A percentile compares a stretch with the other conserved stretches of the same genome.
Evolutionary conservation across 2,797 vertebrate genomes (phyloP).

Genomic region (Poliocrania exsul): DNA sequence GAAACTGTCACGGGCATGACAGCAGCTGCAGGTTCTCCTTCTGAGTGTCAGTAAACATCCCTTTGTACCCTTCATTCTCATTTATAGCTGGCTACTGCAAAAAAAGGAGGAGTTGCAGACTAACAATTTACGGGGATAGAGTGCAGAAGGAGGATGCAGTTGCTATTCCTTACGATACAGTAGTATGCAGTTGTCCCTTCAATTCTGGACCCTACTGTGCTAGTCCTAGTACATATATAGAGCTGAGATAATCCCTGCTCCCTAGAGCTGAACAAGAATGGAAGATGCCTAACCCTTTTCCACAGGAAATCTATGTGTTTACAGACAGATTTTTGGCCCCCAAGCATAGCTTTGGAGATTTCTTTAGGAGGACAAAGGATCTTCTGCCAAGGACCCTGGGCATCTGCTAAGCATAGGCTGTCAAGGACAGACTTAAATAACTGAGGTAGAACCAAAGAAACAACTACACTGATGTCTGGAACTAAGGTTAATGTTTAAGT

Average conservation of each 20-base stretch:
- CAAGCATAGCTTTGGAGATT: neutral
- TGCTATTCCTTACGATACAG: neutral
- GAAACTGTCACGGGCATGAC: neutral
- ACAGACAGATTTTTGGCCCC: neutral
- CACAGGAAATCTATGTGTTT: neutral
- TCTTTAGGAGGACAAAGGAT: neutral
- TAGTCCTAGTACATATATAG: neutral
- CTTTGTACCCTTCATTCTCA: neutral
- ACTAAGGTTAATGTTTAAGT: neutral
- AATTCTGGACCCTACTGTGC: neutral
- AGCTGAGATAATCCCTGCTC: neutral
- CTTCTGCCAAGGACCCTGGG: neutral
- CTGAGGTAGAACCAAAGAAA: neutral
- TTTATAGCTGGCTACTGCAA: neutral
- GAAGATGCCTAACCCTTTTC: neutral
- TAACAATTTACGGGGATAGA: neutral
- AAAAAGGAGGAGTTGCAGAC: neutral
- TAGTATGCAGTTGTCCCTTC: neutral
- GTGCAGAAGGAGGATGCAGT: neutral
- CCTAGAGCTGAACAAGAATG: neutral
- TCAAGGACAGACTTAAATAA: neutral
- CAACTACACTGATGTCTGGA: neutral
- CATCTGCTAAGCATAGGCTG: neutral
- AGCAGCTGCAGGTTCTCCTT: neutral
- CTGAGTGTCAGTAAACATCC: neutral